Evolutionary conservation across 2,797 vertebrate genomes (phyloP), one percentile per base, ranked within the genome.

Genomic region (Halcyon smyrnensis): DNA sequence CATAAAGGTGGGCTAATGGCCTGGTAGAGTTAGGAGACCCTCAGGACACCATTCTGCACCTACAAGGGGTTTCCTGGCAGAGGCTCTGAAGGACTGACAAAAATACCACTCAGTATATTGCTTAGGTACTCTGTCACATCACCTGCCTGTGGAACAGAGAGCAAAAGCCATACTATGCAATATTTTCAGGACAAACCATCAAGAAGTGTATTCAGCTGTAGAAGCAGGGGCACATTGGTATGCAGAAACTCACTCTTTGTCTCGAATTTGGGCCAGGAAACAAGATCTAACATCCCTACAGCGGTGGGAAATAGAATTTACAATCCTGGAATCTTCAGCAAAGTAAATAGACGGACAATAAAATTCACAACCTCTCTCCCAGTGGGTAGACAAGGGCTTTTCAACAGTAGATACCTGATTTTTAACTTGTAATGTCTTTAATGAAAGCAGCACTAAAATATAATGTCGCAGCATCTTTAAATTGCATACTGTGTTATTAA

Each of bases 261-360:
- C 78, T 84, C 93, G 93, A 82, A 75, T 71, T 45, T 83, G 36
- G 70, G 76, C 91, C 89, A 97, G 85, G 48, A 95, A 92, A 89
- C 77, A 53, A 9, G 62, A 64, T 71, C 62, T 84, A 73, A 77
- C 75, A 83, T 80, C 73, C 79, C 57, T 81, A n/a, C 83, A 50
- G 69, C 28, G 79, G 78, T 91, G 87, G 41, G 83, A 94, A 91
- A 95, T 84, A 34, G 75, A 73, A 86, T 85, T 95, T 92, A 75
- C 89, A 93, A 95, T 64, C 71, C 77, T 73, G 67, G 36, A 91
- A 53, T 88, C 85, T 86, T 91, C 79, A 93, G 89, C 73, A 93
- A 88, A 90, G 68, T 89, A 93, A 95, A 87, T 93, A 93, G 84
- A 87, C 32, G 82, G 64, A 85, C 87, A 94, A 94, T 80, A 93